A percentile compares a stretch with the other conserved stretches of the same genome.
These are phyloP conservation scores for Agrochola lychnidis DNA, from an alignment of 2,888 invertebrate genomes.

Conservation along the genomic window DNA sequence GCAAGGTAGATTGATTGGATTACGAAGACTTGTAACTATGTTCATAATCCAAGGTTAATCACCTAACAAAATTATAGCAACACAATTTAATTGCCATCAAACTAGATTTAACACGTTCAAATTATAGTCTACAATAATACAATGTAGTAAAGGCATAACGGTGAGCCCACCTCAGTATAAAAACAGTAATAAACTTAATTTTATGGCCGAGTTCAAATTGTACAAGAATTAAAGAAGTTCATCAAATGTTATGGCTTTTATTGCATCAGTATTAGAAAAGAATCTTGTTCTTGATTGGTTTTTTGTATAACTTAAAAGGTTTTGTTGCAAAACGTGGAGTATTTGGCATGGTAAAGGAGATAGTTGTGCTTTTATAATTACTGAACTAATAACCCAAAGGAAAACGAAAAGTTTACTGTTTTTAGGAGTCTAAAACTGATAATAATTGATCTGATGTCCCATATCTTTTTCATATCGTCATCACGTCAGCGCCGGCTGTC, in stretches of 20 bases:
- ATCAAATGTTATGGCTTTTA: constrained; percentile 28
- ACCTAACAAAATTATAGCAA: constrained; percentile 22
- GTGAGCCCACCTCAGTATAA: constrained; percentile 15
- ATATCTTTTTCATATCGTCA: background rate
- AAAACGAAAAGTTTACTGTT: no score
- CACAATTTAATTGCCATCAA: constrained; percentile 33
- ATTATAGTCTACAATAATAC: constrained; percentile 31
- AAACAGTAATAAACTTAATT: constrained; percentile 43
- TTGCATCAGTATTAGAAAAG: constrained; percentile 7
- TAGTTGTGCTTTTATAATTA: background rate
- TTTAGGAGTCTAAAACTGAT: no score
- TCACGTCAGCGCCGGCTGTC: no score
- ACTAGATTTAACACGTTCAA: constrained; percentile 39
- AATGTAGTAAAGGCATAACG: constrained; percentile 10
- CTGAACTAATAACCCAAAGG: background rate
- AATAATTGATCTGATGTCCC: background rate
- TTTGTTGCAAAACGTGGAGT: background rate
- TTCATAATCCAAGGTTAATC: constrained; percentile 40
- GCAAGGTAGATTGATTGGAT: background rate
- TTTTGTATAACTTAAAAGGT: background rate
- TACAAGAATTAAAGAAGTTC: constrained; percentile 23
- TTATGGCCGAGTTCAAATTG: constrained; percentile 22
- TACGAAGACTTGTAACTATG: background rate
- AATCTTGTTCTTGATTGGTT: background rate
- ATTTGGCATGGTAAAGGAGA: no score